Base-by-base conservation (phyloP, 2,797 vertebrate species). In the Pagetopsis macropterus region DNA sequence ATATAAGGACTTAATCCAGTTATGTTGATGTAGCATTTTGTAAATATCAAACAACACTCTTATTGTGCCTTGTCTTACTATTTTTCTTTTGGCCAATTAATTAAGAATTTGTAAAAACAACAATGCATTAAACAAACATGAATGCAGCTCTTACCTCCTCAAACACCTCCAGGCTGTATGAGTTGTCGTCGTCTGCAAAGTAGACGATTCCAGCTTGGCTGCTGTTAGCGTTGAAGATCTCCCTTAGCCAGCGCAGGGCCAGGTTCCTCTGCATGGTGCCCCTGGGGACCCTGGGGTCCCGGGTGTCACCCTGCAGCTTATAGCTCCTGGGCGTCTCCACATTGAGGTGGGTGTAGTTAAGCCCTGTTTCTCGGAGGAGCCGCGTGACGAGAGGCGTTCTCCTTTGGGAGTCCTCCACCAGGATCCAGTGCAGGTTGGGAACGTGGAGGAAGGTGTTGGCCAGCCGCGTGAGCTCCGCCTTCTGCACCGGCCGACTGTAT, bases 231-330 rank as follows among this genome's bases (percentile, higher is more conserved):
- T 95, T 95, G 85, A 98, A 98, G 45, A 96, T 98, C 93, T 99
- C 98, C 55, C 98, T 93, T 52, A 99, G 93, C 98, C 98, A 99
- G 16, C 97, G 91, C 75, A 99, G 91, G 3, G 97, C 98, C 72
- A 99, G 93, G 88, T 99, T 99, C 88, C 98, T 95, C 91, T 99
- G 98, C 97, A 99, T 98, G 89, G 98, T 99, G 41, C 98, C 98
- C 0, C 97, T 94, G 0, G 97, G 97, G 72, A 99, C 98, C 63
- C 97, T 95, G 2, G 97, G 97, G 79, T 99, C 97, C 19, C 97
- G 89, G 37, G 95, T 95, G 72, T 99, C 98, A 1, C 96, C 97
- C 9, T 97, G 92, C 82, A 98, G 92, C 92, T 98, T 99, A 93
- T 99, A 99, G 93, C 98, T 99, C 65, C 96, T 95, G 2, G 98